Conservation (phyloP, 2,888 invertebrate genomes). For the Electrophaes corylata region DNA sequence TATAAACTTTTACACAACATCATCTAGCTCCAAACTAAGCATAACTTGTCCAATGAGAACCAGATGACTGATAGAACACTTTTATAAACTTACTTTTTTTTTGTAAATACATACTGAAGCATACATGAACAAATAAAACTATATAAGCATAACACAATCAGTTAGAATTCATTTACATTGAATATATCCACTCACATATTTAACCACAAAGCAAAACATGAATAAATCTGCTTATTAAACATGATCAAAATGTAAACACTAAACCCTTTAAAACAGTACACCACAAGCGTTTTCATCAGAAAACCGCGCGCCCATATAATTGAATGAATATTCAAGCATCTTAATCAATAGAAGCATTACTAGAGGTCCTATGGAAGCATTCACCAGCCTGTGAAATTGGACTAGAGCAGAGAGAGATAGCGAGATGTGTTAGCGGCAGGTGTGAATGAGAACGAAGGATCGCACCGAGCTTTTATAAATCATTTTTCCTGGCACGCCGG, state of each 20-base stretch:
- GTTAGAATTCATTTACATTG: too few relatives aligned
- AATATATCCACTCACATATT: constrained; percentile 20
- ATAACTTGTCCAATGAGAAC: too few relatives aligned
- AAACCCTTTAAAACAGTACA: constrained; percentile 52
- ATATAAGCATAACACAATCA: too few relatives aligned
- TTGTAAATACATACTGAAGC: too few relatives aligned
- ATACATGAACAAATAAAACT: too few relatives aligned
- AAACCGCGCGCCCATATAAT: constrained; percentile 74
- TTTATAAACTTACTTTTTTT: too few relatives aligned
- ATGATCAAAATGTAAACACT: constrained; percentile 40
- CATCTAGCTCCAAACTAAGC: too few relatives aligned
- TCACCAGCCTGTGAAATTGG: constrained; percentile 82
- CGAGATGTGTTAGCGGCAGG: constrained; percentile 38
- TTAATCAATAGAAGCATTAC: constrained; percentile 82
- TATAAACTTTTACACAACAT: too few relatives aligned
- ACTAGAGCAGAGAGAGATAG: constrained; percentile 66
- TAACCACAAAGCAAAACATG: constrained; percentile 34
- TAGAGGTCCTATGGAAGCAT: constrained; percentile 69
- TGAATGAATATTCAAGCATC: constrained; percentile 83
- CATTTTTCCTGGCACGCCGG: constrained; percentile 77
- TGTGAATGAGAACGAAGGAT: constrained; percentile 52
- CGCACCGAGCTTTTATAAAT: constrained; percentile 76
- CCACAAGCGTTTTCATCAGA: constrained; percentile 65
- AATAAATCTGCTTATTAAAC: constrained; percentile 36
- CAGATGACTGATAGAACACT: too few relatives aligned